Percentiles rank a stretch among this genome's conserved stretches.
Evolutionary conservation across 2,888 invertebrate species (phyloP).

Genomic region (Pachydiplax longipennis): DNA sequence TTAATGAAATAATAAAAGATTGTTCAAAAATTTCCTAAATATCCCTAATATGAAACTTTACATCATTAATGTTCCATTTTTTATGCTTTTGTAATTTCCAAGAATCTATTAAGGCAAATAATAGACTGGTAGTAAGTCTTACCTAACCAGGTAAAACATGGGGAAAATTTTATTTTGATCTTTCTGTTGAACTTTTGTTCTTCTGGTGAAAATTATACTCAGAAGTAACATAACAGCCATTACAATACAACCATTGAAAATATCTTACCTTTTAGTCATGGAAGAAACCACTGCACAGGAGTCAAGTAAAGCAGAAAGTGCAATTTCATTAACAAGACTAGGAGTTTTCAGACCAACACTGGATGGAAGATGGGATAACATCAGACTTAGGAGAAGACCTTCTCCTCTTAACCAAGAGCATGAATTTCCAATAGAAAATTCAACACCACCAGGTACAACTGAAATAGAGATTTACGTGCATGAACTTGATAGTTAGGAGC

Average conservation of each 20-base stretch:
- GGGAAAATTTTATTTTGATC: too few species aligned
- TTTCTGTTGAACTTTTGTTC: too few species aligned
- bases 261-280: not conserved
- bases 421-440: slow-evolving; percentile 19
- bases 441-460: not conserved
- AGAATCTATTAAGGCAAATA: too few species aligned
- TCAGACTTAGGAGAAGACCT: not conserved
- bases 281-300: not conserved
- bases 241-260: too few species aligned
- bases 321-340: not conserved
- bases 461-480: not conserved
- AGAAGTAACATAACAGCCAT: too few species aligned
- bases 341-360: not conserved
- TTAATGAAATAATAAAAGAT: not conserved
- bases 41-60: too few species aligned
- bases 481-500: not conserved
- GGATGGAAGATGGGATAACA: not conserved
- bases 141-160: too few species aligned
- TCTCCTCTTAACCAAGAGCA: slow-evolving; percentile 20
- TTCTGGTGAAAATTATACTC: too few species aligned
- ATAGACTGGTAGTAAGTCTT: too few species aligned
- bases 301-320: not conserved
- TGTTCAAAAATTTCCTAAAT: too few species aligned
- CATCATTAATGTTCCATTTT: too few species aligned
- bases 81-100: too few species aligned